These are phyloP conservation scores for Oryzias javanicus DNA, from an alignment of 2,113 vertebrate genomes.

Conservation along the genomic window DNA sequence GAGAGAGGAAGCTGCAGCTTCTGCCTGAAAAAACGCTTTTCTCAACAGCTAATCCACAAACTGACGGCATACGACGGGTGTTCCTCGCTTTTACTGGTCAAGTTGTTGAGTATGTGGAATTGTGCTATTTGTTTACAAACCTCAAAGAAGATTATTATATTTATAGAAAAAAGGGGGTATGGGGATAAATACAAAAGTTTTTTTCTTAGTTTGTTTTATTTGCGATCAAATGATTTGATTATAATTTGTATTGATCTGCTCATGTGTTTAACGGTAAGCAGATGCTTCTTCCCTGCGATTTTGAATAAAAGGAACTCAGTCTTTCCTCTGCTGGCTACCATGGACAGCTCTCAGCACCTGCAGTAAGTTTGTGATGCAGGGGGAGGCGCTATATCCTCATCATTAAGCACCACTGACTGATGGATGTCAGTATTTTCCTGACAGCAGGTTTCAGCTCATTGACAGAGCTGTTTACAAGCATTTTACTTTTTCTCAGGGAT, in stretches of 20 bases:
- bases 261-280: constrained; percentile 53
- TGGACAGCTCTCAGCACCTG: constrained; percentile 60
- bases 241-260: constrained; percentile 50
- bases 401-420: constrained; percentile 6
- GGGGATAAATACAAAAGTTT: constrained; percentile 47
- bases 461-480: constrained; percentile 45
- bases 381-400: constrained; percentile 55
- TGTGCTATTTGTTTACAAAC: constrained; percentile 53
- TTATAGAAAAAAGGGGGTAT: constrained; percentile 34
- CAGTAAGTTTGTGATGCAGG: constrained; percentile 45
- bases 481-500: constrained; percentile 79
- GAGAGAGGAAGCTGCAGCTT: no score
- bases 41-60: constrained; percentile 32
- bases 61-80: constrained; percentile 37
- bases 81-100: constrained; percentile 44
- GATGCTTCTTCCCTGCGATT: constrained; percentile 41
- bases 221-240: constrained; percentile 40
- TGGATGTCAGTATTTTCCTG: constrained; percentile 37
- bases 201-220: constrained; percentile 54
- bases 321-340: constrained; percentile 24
- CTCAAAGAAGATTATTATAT: constrained; percentile 50
- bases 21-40: background rate
- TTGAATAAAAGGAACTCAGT: constrained; percentile 22
- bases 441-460: constrained; percentile 31
- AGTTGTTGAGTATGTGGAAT: constrained; percentile 32